Evolutionary conservation across 2,888 invertebrate genomes (phyloP).

Genomic region (Campoplex capitator): DNA sequence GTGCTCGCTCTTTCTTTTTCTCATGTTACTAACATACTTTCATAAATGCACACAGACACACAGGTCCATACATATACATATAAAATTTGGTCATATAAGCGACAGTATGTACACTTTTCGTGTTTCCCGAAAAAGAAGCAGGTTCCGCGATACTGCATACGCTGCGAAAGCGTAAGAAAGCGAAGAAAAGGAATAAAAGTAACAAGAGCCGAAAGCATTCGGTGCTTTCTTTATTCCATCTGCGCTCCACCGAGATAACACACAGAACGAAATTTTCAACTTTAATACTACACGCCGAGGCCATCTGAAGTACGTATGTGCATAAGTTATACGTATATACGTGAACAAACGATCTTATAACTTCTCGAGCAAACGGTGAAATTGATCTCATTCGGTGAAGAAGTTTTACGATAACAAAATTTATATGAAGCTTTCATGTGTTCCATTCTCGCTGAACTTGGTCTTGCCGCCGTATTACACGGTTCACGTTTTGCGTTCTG

Average conservation of each 20-base stretch:
- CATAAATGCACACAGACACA: neutral
- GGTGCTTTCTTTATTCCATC: slow-evolving; percentile 59
- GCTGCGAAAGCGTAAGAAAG: slow-evolving; percentile 47
- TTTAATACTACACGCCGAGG: slow-evolving; percentile 37
- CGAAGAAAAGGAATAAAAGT: slow-evolving; percentile 21
- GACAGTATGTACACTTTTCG: slow-evolving; percentile 38
- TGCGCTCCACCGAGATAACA: slow-evolving; percentile 58
- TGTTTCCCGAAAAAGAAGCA: slow-evolving; percentile 42
- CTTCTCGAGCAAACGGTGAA: slow-evolving; percentile 30
- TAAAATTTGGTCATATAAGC: neutral
- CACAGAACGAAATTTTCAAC: slow-evolving; percentile 63
- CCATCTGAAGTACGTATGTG: slow-evolving; percentile 14
- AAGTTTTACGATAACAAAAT: slow-evolving; percentile 57
- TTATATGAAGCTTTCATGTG: slow-evolving; percentile 48
- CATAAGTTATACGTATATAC: neutral
- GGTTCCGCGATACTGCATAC: slow-evolving; percentile 52
- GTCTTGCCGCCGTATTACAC: neutral
- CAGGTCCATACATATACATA: neutral
- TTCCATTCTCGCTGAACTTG: neutral
- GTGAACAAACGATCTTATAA: slow-evolving; percentile 1
- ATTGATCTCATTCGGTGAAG: slow-evolving; percentile 64
- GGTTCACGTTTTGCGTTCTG: neutral
- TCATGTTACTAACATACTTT: slow-evolving; percentile 17
- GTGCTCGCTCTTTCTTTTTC: slow-evolving; percentile 38
- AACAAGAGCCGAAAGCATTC: slow-evolving; percentile 23